Evolutionary conservation across 2,888 invertebrate genomes (phyloP).

Genomic region (Morinoia aosen): DNA sequence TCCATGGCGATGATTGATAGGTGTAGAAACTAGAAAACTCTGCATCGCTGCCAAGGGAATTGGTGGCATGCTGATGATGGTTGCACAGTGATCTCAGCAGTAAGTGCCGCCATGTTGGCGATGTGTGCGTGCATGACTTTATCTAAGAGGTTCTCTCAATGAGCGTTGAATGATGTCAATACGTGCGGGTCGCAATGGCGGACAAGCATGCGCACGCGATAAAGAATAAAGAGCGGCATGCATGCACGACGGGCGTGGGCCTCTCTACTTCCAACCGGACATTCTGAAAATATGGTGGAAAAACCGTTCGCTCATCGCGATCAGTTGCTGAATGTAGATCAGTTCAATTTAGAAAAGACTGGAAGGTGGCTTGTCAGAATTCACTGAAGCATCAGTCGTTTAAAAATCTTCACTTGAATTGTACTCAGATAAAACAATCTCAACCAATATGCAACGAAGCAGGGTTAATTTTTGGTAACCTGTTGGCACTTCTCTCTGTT

Average conservation of each 20-base stretch:
- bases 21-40: neutral
- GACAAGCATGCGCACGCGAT: slow-evolving; percentile 40
- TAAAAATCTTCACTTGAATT: neutral
- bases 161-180: slow-evolving; percentile 36
- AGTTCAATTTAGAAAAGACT: neutral
- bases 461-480: neutral
- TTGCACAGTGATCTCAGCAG: neutral
- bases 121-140: slow-evolving; percentile 39
- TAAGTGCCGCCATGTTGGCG: neutral
- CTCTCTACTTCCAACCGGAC: neutral
- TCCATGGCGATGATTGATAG: neutral
- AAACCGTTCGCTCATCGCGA: neutral
- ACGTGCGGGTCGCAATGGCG: slow-evolving; percentile 39
- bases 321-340: neutral
- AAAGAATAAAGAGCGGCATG: slow-evolving; percentile 26
- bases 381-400: neutral
- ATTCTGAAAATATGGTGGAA: neutral
- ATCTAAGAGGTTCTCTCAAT: slow-evolving; percentile 32
- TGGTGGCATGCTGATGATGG: neutral
- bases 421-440: neutral
- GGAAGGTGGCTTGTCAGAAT: neutral
- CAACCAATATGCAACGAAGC: neutral
- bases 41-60: neutral
- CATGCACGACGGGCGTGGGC: neutral
- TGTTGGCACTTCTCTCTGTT: neutral